phyloP scores from a whole-genome alignment of 2,888 invertebrate species.

The Selenia dentaria region DNA sequence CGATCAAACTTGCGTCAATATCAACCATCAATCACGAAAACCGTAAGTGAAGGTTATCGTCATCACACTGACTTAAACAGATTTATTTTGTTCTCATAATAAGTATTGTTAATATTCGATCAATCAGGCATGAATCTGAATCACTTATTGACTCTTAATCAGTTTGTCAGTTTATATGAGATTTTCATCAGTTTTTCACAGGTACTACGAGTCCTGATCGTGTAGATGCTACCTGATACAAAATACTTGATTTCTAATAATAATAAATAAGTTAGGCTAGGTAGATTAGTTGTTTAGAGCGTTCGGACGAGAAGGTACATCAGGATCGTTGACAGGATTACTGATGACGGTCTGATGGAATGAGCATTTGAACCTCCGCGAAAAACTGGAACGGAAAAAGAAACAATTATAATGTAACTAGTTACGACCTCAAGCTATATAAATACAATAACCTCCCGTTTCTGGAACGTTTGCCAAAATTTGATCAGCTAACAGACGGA shows the following conservation, averaged over 20 bases:
- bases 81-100: no score
- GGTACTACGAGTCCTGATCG: background rate
- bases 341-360: slow-evolving; percentile 48
- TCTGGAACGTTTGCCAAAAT: no score
- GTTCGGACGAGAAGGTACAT: slow-evolving; percentile 75
- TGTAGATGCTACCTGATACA: slow-evolving; percentile 15
- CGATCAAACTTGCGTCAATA: background rate
- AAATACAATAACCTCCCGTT: no score
- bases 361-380: slow-evolving; percentile 43
- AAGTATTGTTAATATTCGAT: no score
- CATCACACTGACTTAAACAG: no score
- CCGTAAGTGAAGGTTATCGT: no score
- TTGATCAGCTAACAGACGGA: no score
- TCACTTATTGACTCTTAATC: no score
- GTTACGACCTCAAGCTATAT: no score
- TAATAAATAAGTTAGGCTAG: slow-evolving; percentile 70
- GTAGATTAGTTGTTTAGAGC: slow-evolving; percentile 51
- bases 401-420: background rate
- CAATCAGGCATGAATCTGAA: no score
- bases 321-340: slow-evolving; percentile 51
- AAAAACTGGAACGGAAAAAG: slow-evolving; percentile 60
- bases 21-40: background rate
- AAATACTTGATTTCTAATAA: slow-evolving; percentile 59
- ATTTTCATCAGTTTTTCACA: no score
- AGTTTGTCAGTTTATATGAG: no score